These are phyloP conservation scores for Andinoacara biseriatus DNA, from an alignment of 2,113 vertebrate species.

Conservation along the genomic window DNA sequence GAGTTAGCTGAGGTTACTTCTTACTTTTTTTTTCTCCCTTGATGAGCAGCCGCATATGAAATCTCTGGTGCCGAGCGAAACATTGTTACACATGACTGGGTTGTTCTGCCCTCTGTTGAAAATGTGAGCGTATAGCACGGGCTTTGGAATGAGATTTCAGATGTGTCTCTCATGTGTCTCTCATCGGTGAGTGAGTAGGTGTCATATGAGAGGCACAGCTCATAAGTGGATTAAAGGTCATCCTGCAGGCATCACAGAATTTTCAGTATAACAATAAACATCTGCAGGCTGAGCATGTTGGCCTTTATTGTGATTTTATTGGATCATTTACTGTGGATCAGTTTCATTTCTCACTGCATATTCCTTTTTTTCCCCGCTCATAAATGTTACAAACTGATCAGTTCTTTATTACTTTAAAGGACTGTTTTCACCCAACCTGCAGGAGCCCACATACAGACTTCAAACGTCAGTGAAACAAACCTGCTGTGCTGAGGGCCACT, in stretches of 20 bases:
- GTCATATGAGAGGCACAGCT: constrained; percentile 9
- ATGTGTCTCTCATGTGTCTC: too few relatives aligned
- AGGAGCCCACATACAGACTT: neutral
- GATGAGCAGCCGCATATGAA: too few relatives aligned
- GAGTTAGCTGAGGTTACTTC: neutral
- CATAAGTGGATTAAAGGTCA: constrained; percentile 18
- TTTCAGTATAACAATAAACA: neutral
- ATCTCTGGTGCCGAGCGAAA: neutral
- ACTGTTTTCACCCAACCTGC: neutral
- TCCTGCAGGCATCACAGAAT: neutral
- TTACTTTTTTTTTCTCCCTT: too few relatives aligned
- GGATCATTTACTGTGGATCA: neutral
- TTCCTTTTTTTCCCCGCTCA: neutral
- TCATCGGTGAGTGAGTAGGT: neutral
- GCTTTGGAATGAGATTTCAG: neutral
- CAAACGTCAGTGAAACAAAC: neutral
- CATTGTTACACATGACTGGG: neutral
- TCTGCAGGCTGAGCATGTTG: neutral
- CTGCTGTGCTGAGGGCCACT: neutral
- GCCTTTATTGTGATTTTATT: neutral
- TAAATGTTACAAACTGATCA: neutral
- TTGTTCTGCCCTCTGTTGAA: constrained; percentile 65
- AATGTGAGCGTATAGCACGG: constrained; percentile 16
- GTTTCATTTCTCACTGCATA: neutral
- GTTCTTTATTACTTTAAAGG: neutral